phyloP scores from a whole-genome alignment of 2,113 vertebrate species.

The Apteryx owenii region DNA sequence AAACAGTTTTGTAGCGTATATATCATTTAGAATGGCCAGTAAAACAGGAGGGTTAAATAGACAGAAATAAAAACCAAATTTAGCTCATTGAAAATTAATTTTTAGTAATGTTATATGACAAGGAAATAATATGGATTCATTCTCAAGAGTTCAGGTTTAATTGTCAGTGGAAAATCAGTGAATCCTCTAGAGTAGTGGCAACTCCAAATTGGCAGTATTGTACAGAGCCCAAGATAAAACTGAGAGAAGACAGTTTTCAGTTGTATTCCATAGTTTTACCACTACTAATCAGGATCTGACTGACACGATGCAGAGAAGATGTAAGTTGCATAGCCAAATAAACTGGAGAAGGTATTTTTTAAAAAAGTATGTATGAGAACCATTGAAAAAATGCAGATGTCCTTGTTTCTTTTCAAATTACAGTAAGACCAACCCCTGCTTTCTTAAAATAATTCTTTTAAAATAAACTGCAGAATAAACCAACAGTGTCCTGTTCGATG shows the following conservation, averaged over 20 bases:
- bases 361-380: rapidly evolving
- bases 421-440: rapidly evolving
- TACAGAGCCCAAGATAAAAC: background rate
- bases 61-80: background rate
- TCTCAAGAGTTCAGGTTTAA: background rate
- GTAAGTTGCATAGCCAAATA: background rate
- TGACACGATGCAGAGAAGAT: rapidly evolving
- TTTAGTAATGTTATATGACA: background rate
- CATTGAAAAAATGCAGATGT: rapidly evolving
- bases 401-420: background rate
- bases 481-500: background rate
- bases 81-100: background rate
- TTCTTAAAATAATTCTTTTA: background rate
- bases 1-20: rapidly evolving
- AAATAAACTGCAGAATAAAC: background rate
- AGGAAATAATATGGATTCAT: background rate
- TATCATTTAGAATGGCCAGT: background rate
- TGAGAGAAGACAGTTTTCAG: background rate
- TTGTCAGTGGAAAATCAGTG: background rate
- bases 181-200: background rate
- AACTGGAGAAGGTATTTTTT: background rate
- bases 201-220: rapidly evolving
- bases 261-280: background rate
- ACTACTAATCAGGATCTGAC: background rate
- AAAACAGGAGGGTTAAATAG: background rate